phyloP scores from a whole-genome alignment of 2,113 vertebrate genomes.

The Ciconia boyciana region DNA sequence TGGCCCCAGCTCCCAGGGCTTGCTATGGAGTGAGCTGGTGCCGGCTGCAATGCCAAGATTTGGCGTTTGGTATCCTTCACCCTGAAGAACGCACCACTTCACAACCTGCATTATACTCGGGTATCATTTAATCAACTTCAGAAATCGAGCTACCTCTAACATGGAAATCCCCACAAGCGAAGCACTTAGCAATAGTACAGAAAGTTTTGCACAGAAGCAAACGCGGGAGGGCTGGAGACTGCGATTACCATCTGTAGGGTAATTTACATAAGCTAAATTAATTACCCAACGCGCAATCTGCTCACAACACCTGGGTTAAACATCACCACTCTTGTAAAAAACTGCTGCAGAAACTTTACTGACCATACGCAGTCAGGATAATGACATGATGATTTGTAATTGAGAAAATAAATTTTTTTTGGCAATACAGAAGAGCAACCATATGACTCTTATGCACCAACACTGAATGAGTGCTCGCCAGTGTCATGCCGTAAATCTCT shows the following conservation, averaged over 20 bases:
- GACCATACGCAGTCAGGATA: neutral
- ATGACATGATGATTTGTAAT: neutral
- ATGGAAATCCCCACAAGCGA: neutral
- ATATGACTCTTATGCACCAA: neutral
- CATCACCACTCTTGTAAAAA: neutral
- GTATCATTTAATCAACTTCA: neutral
- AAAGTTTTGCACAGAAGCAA: neutral
- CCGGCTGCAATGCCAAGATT: neutral
- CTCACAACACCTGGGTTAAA: conserved; percentile 53
- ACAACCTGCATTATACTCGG: neutral
- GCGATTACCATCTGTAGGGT: neutral
- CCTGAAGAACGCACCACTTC: neutral
- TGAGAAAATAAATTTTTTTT: neutral
- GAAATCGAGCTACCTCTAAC: neutral
- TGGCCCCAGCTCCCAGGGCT: neutral
- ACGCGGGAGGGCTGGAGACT: neutral
- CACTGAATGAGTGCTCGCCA: neutral
- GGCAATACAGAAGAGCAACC: neutral
- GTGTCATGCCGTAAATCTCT: neutral
- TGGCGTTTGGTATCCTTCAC: neutral
- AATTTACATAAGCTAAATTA: conserved; percentile 53
- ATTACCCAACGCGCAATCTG: conserved; percentile 43
- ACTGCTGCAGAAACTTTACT: neutral
- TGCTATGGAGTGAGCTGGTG: neutral
- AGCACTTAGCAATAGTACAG: neutral